These are phyloP conservation scores for Diacarnus erythraeanus DNA, from an alignment of 37 sponge, comb jelly and placozoan genomes.

Conservation along the genomic window DNA sequence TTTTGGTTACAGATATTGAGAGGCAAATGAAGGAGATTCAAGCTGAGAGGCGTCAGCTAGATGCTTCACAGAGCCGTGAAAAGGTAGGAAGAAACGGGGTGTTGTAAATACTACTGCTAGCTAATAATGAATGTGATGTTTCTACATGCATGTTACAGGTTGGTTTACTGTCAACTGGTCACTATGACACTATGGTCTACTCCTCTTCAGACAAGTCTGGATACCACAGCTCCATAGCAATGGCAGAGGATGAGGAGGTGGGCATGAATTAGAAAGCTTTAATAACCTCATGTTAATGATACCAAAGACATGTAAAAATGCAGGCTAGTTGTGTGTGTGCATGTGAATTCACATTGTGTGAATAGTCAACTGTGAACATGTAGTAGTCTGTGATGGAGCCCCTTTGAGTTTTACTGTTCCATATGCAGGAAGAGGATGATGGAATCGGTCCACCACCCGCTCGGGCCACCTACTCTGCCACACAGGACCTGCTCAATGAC, in stretches of 20 bases:
- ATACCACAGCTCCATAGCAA: slow-evolving; percentile 72
- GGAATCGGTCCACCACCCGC: slow-evolving; percentile 10
- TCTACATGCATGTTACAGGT: slow-evolving; percentile 30
- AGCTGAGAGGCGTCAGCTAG: slow-evolving; percentile 32
- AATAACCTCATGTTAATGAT: too few species aligned
- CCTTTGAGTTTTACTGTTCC: background rate
- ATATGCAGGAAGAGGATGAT: slow-evolving; percentile 38
- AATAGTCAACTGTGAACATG: background rate
- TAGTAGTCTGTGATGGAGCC: slow-evolving; percentile 1
- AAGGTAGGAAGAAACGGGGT: background rate
- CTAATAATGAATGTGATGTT: background rate
- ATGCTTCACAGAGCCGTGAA: slow-evolving; percentile 9
- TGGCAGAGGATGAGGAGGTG: slow-evolving; percentile 70
- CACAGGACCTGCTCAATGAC: slow-evolving; percentile 27
- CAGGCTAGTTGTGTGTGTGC: background rate
- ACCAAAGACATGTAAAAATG: too few species aligned
- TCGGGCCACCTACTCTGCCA: slow-evolving; percentile 17
- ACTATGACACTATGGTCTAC: slow-evolving; percentile 77
- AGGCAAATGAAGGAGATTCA: slow-evolving; percentile 71
- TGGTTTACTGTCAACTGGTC: slow-evolving; percentile 59
- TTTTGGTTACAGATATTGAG: slow-evolving; percentile 63
- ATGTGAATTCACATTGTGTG: background rate
- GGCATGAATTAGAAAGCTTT: slow-evolving; percentile 19
- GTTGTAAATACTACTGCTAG: too few species aligned
- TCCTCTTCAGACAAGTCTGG: slow-evolving; percentile 27